Conservation (phyloP, 2,113 vertebrate species). For the Hiodon alosoides region DNA sequence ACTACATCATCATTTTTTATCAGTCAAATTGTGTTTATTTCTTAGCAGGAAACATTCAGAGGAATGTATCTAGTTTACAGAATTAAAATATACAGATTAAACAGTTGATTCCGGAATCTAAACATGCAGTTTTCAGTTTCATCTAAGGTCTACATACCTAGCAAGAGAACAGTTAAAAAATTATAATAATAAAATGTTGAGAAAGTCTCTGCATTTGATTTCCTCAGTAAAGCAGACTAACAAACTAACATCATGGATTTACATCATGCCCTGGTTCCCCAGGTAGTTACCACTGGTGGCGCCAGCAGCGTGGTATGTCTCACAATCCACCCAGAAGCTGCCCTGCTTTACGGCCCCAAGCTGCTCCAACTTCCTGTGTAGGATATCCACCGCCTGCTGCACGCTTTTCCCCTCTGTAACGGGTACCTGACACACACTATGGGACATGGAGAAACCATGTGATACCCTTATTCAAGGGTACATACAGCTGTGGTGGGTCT, state of each 20-base stretch:
- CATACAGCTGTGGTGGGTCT: not conserved
- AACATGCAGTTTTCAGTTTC: too few species aligned
- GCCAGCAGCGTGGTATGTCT: slow-evolving; percentile 86
- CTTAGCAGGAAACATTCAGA: too few species aligned
- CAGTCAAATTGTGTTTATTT: too few species aligned
- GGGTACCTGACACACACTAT: slow-evolving; percentile 88
- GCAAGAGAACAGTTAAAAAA: too few species aligned
- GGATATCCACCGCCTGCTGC: slow-evolving; percentile 87
- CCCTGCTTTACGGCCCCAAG: slow-evolving; percentile 91
- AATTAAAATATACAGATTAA: too few species aligned
- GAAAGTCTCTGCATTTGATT: not conserved
- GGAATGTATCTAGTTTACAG: too few species aligned
- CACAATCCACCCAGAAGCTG: slow-evolving; percentile 91
- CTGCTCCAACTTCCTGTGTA: slow-evolving; percentile 84
- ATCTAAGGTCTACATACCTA: too few species aligned
- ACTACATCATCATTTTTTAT: too few species aligned
- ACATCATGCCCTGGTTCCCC: not conserved
- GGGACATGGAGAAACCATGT: not conserved
- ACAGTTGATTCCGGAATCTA: too few species aligned
- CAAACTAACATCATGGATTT: too few species aligned
- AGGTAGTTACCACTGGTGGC: slow-evolving; percentile 69
- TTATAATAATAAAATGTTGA: too few species aligned
- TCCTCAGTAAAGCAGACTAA: not conserved
- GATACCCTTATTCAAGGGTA: too few species aligned
- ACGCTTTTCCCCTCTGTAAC: slow-evolving; percentile 90